Conservation (phyloP, 2,113 vertebrate genomes). For the Oxyura jamaicensis region DNA sequence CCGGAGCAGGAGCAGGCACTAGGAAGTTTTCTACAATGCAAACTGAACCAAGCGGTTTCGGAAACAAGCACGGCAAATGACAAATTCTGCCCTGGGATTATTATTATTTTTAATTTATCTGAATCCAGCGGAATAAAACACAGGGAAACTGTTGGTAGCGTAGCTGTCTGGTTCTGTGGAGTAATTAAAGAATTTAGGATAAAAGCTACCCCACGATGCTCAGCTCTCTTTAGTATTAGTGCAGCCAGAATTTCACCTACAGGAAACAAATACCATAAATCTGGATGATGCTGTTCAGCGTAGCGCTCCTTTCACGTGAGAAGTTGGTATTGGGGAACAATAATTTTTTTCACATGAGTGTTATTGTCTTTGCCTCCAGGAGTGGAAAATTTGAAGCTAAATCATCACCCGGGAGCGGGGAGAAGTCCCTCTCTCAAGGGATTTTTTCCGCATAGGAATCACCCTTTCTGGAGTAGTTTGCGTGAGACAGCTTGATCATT, state of each 20-base stretch:
- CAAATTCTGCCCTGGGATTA: neutral
- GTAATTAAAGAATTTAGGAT: neutral
- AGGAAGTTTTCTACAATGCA: rapidly evolving
- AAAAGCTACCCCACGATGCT: neutral
- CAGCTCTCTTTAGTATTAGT: neutral
- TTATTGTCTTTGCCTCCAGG: neutral
- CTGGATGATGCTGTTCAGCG: neutral
- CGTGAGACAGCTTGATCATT: rapidly evolving
- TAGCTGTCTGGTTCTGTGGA: rapidly evolving
- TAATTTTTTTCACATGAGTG: neutral
- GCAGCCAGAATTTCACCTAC: neutral
- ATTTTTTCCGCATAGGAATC: no score
- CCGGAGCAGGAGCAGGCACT: rapidly evolving
- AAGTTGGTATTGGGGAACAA: neutral
- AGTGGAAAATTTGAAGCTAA: neutral
- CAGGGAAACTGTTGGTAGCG: rapidly evolving
- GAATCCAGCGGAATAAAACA: rapidly evolving
- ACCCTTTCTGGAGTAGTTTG: neutral
- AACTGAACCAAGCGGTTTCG: neutral
- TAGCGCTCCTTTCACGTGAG: neutral
- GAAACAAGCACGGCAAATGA: neutral
- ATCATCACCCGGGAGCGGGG: neutral
- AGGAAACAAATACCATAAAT: no score
- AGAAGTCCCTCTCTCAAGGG: neutral
- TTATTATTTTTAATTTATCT: neutral